Percentiles rank a stretch among this genome's conserved stretches.
phyloP scores from a whole-genome alignment of 1,140 invertebrate genomes.

The Colletes gigas region DNA sequence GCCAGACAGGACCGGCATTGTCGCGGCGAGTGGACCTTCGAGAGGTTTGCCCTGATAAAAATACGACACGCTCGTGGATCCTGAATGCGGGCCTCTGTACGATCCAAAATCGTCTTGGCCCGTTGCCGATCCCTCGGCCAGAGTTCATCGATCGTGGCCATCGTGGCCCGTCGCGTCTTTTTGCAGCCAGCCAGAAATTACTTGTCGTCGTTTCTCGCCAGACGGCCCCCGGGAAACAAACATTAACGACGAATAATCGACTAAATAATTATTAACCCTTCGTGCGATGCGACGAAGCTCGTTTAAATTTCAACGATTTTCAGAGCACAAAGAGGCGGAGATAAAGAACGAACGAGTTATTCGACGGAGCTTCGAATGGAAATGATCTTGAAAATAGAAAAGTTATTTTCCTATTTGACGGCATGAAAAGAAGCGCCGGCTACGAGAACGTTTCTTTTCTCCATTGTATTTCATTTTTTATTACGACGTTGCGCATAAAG shows the following conservation, averaged over 20 bases:
- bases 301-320: no score
- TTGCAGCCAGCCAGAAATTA: not conserved
- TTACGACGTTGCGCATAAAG: not conserved
- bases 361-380: not conserved
- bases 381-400: not conserved
- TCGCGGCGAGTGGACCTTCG: conserved; percentile 32
- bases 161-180: conserved; percentile 20
- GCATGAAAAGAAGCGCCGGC: not conserved
- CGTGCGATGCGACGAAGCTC: no score
- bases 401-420: not conserved
- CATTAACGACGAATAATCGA: not conserved
- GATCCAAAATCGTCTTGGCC: conserved; percentile 62
- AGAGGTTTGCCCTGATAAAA: conserved; percentile 36
- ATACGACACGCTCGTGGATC: not conserved
- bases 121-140: conserved; percentile 34
- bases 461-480: conserved; percentile 30
- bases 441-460: not conserved
- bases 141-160: conserved; percentile 51
- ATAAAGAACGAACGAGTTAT: no score
- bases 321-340: no score
- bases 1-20: conserved; percentile 48
- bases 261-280: no score
- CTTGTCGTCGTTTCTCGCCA: not conserved
- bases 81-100: conserved; percentile 54
- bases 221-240: not conserved